Conservation (phyloP, 2,113 vertebrate genomes). For the Aramus guarauna region DNA sequence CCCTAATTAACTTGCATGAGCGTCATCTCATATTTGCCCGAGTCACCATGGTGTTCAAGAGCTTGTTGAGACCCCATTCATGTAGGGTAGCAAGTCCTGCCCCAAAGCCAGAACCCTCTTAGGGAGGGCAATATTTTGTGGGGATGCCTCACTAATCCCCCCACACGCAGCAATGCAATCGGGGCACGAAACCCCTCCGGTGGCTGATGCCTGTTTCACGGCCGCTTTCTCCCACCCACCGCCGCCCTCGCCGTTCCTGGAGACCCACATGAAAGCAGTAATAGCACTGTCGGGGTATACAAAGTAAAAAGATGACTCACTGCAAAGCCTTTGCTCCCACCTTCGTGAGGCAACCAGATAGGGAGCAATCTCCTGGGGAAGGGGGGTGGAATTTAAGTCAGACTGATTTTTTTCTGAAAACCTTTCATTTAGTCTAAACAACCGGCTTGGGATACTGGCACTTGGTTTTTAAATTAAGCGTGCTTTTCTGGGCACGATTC, state of each 20-base stretch:
- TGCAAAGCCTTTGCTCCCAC: constrained; percentile 52
- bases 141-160: not conserved
- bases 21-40: not conserved
- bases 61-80: not conserved
- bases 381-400: constrained; percentile 38
- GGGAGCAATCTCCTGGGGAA: constrained; percentile 35
- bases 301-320: constrained; percentile 33
- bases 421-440: constrained; percentile 43
- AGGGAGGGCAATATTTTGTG: not conserved
- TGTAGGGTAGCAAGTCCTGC: not conserved
- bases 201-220: not conserved
- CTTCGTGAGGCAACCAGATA: constrained; percentile 26
- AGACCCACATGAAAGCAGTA: constrained; percentile 39
- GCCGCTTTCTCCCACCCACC: not conserved
- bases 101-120: not conserved
- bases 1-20: not conserved
- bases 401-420: not conserved
- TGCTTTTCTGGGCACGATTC: not conserved
- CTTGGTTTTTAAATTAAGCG: not conserved
- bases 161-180: not conserved
- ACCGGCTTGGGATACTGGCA: not conserved
- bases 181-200: not conserved
- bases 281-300: not conserved
- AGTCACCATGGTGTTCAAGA: not conserved
- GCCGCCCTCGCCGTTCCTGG: not conserved